Conservation (phyloP, 1,140 invertebrate species). For the Ridgeia piscesae region DNA sequence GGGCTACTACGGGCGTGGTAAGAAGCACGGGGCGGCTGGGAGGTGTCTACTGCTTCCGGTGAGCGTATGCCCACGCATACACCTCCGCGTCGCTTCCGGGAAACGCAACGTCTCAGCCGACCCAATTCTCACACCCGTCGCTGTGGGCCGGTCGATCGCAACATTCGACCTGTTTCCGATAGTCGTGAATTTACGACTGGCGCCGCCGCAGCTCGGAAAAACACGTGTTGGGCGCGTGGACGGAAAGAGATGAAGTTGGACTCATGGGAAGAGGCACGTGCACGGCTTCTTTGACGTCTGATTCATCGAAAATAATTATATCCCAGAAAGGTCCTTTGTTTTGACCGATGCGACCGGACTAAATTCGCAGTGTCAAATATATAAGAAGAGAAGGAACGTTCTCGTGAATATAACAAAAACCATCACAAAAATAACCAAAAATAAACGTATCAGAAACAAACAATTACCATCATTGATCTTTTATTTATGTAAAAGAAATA, state of each 20-base stretch:
- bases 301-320: not conserved
- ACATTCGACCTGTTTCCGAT: not conserved
- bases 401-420: too few relatives aligned
- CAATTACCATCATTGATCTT: too few relatives aligned
- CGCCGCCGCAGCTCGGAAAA: not conserved
- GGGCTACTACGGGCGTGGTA: not conserved
- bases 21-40: not conserved
- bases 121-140: not conserved
- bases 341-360: too few relatives aligned
- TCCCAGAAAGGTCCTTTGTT: too few relatives aligned
- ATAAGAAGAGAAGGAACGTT: too few relatives aligned
- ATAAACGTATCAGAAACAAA: too few relatives aligned
- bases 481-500: too few relatives aligned
- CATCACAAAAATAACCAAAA: too few relatives aligned
- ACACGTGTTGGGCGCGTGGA: not conserved
- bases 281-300: not conserved
- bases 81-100: not conserved
- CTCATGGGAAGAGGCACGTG: not conserved
- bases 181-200: not conserved
- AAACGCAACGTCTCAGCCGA: not conserved
- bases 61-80: not conserved
- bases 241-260: not conserved
- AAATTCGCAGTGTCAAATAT: too few relatives aligned
- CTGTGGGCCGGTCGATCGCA: too few relatives aligned
- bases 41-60: not conserved